Percentiles rank a stretch among this genome's conserved stretches.
phyloP scores from a whole-genome alignment of 1,140 invertebrate species.

The Aleiodes sp. region DNA sequence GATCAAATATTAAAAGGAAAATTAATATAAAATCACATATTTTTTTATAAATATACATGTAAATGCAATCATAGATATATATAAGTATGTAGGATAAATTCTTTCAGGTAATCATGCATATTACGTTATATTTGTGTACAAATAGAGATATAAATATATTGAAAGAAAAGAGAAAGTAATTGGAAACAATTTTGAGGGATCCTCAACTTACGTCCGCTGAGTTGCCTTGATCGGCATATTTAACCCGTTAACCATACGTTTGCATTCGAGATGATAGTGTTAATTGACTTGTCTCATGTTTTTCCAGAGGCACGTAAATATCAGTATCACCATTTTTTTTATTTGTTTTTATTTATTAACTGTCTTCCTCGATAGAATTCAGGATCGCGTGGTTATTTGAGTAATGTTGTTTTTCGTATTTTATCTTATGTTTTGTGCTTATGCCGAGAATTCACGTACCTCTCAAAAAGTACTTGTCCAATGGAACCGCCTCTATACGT shows the following conservation, averaged over 20 bases:
- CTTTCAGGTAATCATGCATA: too few species aligned
- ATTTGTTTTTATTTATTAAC: constrained; percentile 26
- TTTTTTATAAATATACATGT: too few species aligned
- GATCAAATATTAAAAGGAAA: too few species aligned
- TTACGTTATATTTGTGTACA: background rate
- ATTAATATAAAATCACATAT: too few species aligned
- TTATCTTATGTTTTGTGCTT: constrained; percentile 17
- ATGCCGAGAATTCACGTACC: background rate
- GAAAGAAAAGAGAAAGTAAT: background rate
- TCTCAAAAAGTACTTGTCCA: background rate
- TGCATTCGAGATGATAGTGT: constrained; percentile 36
- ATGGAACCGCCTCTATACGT: constrained; percentile 50
- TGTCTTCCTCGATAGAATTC: background rate
- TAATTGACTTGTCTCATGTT: constrained; percentile 55
- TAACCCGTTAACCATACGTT: constrained; percentile 36
- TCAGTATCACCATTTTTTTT: constrained; percentile 52
- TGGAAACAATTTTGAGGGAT: background rate
- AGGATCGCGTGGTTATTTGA: background rate
- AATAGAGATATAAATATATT: background rate
- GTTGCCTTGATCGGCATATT: constrained; percentile 51
- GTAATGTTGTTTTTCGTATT: too few species aligned
- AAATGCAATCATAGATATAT: too few species aligned
- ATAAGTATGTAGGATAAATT: too few species aligned
- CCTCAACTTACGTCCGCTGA: constrained; percentile 54
- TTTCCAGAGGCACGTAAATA: constrained; percentile 48